Evolutionary conservation across 2,888 invertebrate species (phyloP).

Genomic region (Lathronympha strigana): DNA sequence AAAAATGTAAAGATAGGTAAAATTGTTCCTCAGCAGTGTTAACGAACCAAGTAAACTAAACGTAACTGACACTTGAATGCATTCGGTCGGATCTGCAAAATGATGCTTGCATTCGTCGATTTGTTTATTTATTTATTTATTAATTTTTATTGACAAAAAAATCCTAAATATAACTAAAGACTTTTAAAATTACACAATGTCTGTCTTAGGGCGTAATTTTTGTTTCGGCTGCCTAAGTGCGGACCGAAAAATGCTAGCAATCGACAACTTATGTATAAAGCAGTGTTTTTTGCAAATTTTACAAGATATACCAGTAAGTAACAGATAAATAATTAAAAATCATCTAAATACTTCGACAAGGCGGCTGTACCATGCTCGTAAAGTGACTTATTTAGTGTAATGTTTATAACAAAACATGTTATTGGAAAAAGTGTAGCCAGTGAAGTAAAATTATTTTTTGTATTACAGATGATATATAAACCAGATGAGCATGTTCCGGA

Average conservation of each 20-base stretch:
- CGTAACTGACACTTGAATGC: slow-evolving; percentile 6
- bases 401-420: not conserved
- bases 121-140: slow-evolving; percentile 28
- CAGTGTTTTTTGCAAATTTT: slow-evolving; percentile 65
- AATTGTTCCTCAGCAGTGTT: not conserved
- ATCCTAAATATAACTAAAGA: not conserved
- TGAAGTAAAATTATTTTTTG: not conserved
- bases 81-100: not conserved
- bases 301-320: slow-evolving; percentile 60
- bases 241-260: slow-evolving; percentile 59
- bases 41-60: slow-evolving; percentile 3
- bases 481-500: slow-evolving; percentile 43
- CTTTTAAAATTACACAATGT: not conserved
- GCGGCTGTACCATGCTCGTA: too few relatives aligned
- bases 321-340: slow-evolving; percentile 16
- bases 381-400: not conserved
- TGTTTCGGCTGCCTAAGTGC: slow-evolving; percentile 66
- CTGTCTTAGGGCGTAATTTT: slow-evolving; percentile 43
- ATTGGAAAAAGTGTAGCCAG: too few relatives aligned
- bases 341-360: not conserved
- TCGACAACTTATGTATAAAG: slow-evolving; percentile 53
- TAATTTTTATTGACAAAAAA: slow-evolving; percentile 3
- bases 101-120: slow-evolving; percentile 19
- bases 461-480: slow-evolving; percentile 49
- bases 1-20: not conserved